These are phyloP conservation scores for Scolopax rusticola DNA, from an alignment of 2,797 vertebrate species.

Conservation along the genomic window DNA sequence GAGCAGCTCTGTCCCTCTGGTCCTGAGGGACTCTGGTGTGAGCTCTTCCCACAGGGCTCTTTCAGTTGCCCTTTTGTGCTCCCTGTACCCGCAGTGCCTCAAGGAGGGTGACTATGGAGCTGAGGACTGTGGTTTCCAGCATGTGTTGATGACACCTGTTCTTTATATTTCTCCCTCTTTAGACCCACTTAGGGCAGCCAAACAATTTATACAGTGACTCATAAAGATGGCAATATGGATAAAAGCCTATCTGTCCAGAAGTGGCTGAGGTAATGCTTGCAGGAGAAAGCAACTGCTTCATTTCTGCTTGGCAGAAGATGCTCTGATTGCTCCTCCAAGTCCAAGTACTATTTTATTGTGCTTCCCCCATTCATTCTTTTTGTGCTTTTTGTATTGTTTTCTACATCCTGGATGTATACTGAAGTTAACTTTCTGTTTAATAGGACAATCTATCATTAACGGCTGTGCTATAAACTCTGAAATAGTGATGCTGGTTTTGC, in stretches of 20 bases:
- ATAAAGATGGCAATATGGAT: conserved; percentile 22
- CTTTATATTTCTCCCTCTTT: neutral
- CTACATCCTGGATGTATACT: neutral
- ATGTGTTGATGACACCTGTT: neutral
- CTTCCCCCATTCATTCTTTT: neutral
- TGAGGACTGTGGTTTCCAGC: neutral
- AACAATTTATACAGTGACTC: conserved; percentile 24
- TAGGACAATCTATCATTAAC: neutral
- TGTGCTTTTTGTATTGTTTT: neutral
- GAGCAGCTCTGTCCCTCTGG: neutral
- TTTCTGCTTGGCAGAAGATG: conserved; percentile 24
- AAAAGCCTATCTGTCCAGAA: conserved; percentile 49
- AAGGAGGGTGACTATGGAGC: neutral
- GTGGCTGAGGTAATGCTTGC: conserved; percentile 47
- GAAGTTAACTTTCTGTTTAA: neutral
- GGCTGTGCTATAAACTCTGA: neutral
- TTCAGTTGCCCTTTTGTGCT: rapidly evolving
- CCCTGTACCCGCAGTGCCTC: neutral
- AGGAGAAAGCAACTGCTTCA: conserved; percentile 18
- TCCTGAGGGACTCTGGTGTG: neutral
- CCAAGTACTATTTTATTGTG: neutral
- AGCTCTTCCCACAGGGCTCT: neutral
- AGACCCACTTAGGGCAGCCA: neutral
- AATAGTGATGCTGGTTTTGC: neutral
- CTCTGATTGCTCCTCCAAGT: neutral